These are phyloP conservation scores for Aspidoscelis tigris DNA, from an alignment of 2,113 vertebrate genomes.

Conservation along the genomic window DNA sequence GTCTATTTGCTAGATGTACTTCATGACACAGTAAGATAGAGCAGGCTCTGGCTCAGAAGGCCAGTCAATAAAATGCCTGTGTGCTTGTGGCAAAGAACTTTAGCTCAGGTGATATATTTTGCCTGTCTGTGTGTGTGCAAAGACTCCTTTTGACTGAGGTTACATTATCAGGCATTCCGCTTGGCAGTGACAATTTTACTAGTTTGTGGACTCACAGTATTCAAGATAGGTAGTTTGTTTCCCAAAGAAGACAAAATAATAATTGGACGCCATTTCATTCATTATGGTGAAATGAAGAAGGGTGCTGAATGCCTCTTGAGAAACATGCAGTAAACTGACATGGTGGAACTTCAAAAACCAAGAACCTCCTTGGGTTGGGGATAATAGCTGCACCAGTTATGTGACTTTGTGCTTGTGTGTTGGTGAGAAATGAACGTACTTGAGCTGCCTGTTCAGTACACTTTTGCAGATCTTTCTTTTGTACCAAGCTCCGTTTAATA, in stretches of 20 bases:
- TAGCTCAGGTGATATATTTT: neutral
- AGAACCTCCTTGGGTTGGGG: neutral
- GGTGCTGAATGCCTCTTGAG: neutral
- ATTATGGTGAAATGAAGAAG: neutral
- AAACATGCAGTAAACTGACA: neutral
- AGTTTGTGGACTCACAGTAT: neutral
- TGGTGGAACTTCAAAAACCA: neutral
- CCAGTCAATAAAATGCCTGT: neutral
- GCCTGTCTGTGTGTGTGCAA: neutral
- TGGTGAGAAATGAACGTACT: no score
- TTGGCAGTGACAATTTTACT: neutral
- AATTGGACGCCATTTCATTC: no score
- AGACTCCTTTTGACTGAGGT: no score
- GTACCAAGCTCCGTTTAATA: neutral
- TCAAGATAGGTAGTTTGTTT: neutral
- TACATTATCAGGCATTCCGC: neutral
- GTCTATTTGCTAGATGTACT: constrained; percentile 61
- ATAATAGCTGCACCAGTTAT: neutral
- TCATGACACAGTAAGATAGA: constrained; percentile 37
- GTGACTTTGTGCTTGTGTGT: neutral
- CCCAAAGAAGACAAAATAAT: neutral
- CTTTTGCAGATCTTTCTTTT: neutral
- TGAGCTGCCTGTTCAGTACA: neutral
- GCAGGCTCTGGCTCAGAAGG: neutral
- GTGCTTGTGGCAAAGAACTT: neutral